Conservation (phyloP, 2,888 invertebrate species). For the Brachypterus glaber region DNA sequence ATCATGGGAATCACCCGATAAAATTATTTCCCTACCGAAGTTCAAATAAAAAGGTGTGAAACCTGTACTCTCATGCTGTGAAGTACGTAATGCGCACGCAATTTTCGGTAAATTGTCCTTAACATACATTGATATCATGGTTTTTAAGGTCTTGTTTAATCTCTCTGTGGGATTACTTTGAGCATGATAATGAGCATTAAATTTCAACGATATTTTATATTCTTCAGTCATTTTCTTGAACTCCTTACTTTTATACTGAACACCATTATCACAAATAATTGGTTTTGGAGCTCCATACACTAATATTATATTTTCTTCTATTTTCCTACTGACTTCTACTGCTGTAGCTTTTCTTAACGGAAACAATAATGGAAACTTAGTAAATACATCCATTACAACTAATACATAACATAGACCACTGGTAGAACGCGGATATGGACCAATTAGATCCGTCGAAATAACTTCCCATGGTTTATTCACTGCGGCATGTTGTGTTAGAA, state of each 20-base stretch:
- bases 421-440: no score
- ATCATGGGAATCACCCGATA: not conserved
- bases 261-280: constrained; percentile 1
- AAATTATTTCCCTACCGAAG: constrained; percentile 3
- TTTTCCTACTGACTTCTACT: not conserved
- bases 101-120: not conserved
- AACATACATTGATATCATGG: not conserved
- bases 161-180: constrained; percentile 3
- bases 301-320: constrained; percentile 2
- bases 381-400: not conserved
- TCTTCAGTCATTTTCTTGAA: not conserved
- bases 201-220: not conserved
- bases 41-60: constrained; percentile 2
- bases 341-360: not conserved
- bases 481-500: no score
- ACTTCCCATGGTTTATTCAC: no score
- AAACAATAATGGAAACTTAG: not conserved
- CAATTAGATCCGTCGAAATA: no score
- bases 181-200: constrained; percentile 1
- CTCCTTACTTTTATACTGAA: constrained; percentile 3
- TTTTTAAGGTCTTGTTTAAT: not conserved
- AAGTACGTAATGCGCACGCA: constrained; percentile 1
- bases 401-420: no score
- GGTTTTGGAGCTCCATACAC: not conserved
- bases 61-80: constrained; percentile 4